Percentiles rank a stretch among this genome's conserved stretches.
Evolutionary conservation across 2,888 invertebrate species (phyloP).

Genomic region (Phengaris alcon): DNA sequence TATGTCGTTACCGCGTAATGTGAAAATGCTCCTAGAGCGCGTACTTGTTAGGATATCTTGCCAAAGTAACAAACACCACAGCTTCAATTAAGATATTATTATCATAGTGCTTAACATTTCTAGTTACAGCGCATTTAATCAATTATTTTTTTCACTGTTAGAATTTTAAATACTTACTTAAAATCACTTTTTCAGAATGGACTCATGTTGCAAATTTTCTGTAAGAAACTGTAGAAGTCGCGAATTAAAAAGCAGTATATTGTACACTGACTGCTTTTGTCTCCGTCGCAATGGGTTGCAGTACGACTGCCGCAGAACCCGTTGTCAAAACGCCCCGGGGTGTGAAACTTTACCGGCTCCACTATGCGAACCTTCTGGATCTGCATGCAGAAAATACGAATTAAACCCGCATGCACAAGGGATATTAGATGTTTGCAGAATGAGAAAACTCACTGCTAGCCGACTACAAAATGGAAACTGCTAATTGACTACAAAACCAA

Average conservation of each 20-base stretch:
- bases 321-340: slow-evolving; percentile 64
- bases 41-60: too few relatives aligned
- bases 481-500: background rate
- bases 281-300: slow-evolving; percentile 79
- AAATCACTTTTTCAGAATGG: slow-evolving; percentile 16
- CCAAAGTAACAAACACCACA: too few relatives aligned
- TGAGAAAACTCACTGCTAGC: slow-evolving; percentile 40
- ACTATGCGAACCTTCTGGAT: slow-evolving; percentile 55
- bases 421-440: slow-evolving; percentile 53
- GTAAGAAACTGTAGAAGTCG: slow-evolving; percentile 56
- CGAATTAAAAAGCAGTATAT: slow-evolving; percentile 72
- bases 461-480: background rate
- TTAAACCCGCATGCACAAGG: slow-evolving; percentile 65
- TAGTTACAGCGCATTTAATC: too few relatives aligned
- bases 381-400: slow-evolving; percentile 58
- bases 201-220: slow-evolving; percentile 28
- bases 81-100: too few relatives aligned
- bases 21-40: too few relatives aligned
- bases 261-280: slow-evolving; percentile 77
- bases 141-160: too few relatives aligned
- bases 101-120: too few relatives aligned
- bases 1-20: too few relatives aligned
- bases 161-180: background rate
- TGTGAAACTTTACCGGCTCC: slow-evolving; percentile 60
- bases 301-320: slow-evolving; percentile 74